Base-by-base conservation (phyloP, 1,140 invertebrate genomes). In the Hetaerina americana region DNA sequence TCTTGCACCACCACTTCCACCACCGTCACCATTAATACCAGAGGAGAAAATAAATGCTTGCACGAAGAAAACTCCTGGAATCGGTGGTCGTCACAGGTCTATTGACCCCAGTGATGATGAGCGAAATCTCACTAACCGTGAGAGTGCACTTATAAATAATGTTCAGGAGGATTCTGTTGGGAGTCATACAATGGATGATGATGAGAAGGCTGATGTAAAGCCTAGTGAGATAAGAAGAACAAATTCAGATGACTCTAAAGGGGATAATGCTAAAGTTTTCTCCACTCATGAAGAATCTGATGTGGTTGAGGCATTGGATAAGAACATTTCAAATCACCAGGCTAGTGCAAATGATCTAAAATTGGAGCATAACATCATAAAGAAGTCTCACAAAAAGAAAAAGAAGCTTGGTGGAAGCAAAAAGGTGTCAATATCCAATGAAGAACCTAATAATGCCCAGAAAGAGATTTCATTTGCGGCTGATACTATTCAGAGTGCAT, bases 341-440 rank as follows among this genome's bases (percentile, higher is more conserved):
- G 2, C 40, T 5, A n/a, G 15, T 57, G 15, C 40, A 18, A n/a
- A 12, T 57, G 40, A 57, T n/a, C 2, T 57, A 12, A 57, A 57
- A 57, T 18, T 57, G 2, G 40, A 57, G 10, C 40, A 57, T n/a
- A n/a, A n/a, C 80, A 27, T 83, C 27, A 82, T 89, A 5, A 92
- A 89, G 76, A 92, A 92, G 76, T 82, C 82, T 0, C 91, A 92
- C 75, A 92, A 92, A 78, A 92, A 92, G 81, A 92, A 92, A 76
- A 90, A 92, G 77, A 92, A 91, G 77, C 87, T 18, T 26, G 26
- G 12, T 26, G 26, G 26, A 1, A 70, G 88, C 5, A 86, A 89
- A 70, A 92, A 92, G 77, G 86, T 84, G 74, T 85, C 85, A 1
- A 80, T 86, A 24, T 85, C 84, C 0, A 57, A 12, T 57, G 40